Evolutionary conservation across 1,140 invertebrate species (phyloP).

Genomic region (Hycleus phaleratus): DNA sequence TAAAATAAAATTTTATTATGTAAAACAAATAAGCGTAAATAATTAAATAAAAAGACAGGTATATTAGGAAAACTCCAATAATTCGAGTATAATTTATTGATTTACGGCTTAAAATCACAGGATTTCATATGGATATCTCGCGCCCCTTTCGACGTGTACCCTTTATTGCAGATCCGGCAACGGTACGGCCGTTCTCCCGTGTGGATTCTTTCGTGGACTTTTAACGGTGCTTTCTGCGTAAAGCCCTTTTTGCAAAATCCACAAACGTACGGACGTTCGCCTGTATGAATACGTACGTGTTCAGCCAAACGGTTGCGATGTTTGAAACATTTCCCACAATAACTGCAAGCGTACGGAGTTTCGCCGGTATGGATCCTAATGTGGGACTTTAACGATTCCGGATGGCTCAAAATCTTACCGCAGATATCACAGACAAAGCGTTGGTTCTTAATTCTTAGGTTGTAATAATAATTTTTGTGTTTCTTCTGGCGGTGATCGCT

Average conservation of each 20-base stretch:
- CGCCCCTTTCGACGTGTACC: conserved; percentile 32
- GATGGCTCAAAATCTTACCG: conserved; percentile 65
- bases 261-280: conserved; percentile 25
- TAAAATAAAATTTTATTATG: too few species aligned
- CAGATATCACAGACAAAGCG: conserved; percentile 58
- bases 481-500: conserved; percentile 5
- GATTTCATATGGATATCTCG: neutral
- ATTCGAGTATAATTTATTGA: neutral
- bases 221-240: conserved; percentile 14
- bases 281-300: conserved; percentile 16
- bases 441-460: conserved; percentile 30
- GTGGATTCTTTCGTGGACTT: conserved; percentile 37
- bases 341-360: conserved; percentile 26
- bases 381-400: conserved; percentile 61
- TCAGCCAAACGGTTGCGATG: neutral
- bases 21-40: too few species aligned
- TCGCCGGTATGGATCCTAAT: conserved; percentile 47
- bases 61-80: neutral
- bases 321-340: conserved; percentile 16
- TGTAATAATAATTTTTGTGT: conserved; percentile 32
- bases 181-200: conserved; percentile 39
- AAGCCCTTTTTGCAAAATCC: conserved; percentile 22
- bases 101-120: neutral
- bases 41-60: too few species aligned
- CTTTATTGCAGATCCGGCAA: conserved; percentile 24